These are phyloP conservation scores for Lagria hirta DNA, from an alignment of 2,888 invertebrate species.

Conservation along the genomic window DNA sequence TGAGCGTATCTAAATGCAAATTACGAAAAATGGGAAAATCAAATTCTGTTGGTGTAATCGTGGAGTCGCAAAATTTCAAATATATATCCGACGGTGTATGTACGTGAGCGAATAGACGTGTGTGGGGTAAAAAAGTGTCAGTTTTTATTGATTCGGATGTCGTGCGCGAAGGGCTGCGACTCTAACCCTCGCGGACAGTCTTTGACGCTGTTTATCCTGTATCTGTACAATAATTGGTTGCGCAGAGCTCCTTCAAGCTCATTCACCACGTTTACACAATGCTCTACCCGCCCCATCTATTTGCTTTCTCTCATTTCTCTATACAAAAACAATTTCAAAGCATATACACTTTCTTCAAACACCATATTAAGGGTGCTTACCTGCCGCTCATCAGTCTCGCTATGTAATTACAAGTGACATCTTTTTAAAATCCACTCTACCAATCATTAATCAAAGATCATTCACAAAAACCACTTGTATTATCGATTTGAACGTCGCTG, in stretches of 20 bases:
- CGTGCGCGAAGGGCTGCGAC: conserved; percentile 41
- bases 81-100: conserved; percentile 33
- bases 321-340: neutral
- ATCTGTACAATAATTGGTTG: conserved; percentile 51
- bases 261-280: conserved; percentile 42
- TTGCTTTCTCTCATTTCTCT: conserved; percentile 16
- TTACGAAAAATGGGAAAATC: conserved; percentile 37
- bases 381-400: no score
- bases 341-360: no score
- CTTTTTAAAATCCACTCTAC: no score
- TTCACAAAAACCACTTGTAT: no score
- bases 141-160: conserved; percentile 51
- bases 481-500: no score
- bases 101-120: conserved; percentile 39
- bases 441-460: no score
- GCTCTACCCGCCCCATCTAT: conserved; percentile 16
- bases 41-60: conserved; percentile 35
- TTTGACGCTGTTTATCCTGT: conserved; percentile 50
- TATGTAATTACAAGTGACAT: no score
- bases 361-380: no score
- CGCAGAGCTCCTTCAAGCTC: conserved; percentile 48
- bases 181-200: conserved; percentile 36
- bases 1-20: conserved; percentile 40
- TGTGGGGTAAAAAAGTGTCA: conserved; percentile 47
- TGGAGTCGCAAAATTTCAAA: conserved; percentile 32